Conservation (phyloP, 92 coral and sea anemone species). For the Epizoanthus scotinus region DNA sequence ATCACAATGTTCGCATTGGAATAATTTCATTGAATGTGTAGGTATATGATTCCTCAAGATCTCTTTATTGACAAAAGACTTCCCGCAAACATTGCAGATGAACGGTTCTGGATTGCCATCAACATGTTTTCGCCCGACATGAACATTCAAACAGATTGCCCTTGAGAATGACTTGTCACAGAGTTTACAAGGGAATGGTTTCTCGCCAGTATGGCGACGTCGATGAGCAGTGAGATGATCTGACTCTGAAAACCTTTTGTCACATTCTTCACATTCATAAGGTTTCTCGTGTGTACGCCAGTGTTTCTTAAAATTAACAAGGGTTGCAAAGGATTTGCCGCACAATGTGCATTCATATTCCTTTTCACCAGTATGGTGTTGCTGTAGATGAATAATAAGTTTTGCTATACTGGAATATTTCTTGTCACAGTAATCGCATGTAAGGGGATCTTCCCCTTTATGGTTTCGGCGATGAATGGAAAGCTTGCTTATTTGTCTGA, state of each 20-base stretch:
- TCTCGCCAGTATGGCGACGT: conserved; percentile 3
- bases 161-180: conserved; percentile 19
- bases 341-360: neutral
- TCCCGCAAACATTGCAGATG: neutral
- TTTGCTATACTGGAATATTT: neutral
- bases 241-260: conserved; percentile 14
- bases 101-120: neutral
- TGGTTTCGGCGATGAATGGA: conserved; percentile 21
- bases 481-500: neutral
- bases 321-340: neutral
- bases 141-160: neutral
- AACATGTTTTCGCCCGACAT: conserved; percentile 3
- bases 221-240: conserved; percentile 32
- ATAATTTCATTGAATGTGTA: conserved; percentile 18
- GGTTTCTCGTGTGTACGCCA: conserved; percentile 22
- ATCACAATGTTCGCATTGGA: conserved; percentile 20
- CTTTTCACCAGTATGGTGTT: neutral
- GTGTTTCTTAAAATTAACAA: neutral
- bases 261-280: conserved; percentile 31
- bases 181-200: conserved; percentile 8
- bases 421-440: conserved; percentile 4
- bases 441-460: neutral
- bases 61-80: conserved; percentile 11
- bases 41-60: neutral
- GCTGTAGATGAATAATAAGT: neutral